Evolutionary conservation across 64 coral and sea anemone species (phyloP).

Genomic region (Montipora capricornis): DNA sequence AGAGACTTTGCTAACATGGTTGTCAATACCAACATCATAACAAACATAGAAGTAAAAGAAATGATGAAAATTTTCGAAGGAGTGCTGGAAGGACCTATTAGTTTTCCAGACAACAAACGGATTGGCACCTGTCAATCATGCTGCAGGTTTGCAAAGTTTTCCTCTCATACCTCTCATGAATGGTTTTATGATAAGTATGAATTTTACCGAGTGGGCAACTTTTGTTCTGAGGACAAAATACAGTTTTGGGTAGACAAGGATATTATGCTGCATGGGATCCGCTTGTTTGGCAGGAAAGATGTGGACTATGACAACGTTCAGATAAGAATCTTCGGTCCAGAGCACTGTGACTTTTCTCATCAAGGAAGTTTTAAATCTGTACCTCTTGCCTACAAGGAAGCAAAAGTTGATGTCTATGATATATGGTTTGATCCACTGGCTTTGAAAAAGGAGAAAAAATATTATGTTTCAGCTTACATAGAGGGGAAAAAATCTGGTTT

Average conservation of each 20-base stretch:
- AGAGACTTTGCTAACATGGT: not conserved
- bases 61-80: not conserved
- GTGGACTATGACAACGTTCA: no score
- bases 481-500: not conserved
- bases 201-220: not conserved
- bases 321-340: not conserved
- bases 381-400: not conserved
- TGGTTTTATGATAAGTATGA: not conserved
- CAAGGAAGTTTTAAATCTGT: not conserved
- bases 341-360: not conserved
- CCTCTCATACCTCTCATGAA: not conserved
- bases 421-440: not conserved
- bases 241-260: not conserved
- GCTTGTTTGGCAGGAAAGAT: not conserved
- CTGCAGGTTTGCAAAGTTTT: not conserved
- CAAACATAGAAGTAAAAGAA: not conserved
- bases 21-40: not conserved
- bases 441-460: not conserved
- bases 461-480: not conserved
- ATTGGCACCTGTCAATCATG: not conserved
- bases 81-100: not conserved
- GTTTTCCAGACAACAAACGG: not conserved
- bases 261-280: not conserved
- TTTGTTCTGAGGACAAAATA: not conserved
- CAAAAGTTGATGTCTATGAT: not conserved